Evolutionary conservation across 2,797 vertebrate genomes (phyloP), one percentile per base, ranked within the genome.

Genomic region (Calcarius lapponicus): DNA sequence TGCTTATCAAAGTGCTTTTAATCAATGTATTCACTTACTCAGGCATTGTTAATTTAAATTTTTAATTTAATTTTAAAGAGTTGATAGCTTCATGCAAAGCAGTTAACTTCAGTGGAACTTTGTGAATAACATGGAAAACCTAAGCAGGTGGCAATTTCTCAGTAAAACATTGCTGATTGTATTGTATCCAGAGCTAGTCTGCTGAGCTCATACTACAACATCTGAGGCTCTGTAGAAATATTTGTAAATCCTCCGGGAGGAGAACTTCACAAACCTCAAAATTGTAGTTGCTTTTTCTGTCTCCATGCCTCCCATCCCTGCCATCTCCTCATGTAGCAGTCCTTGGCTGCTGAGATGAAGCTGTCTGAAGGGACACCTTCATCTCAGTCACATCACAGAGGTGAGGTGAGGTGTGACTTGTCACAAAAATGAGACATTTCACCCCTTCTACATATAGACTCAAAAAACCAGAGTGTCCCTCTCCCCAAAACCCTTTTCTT

Each of bases 11-110:
- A 80, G 79, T 80, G 83, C 80, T 92, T 88, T 72, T 84, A 79
- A 90, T 86, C 76, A 66, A 5, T 4, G 1, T 62, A 11, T 67
- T 91, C 73, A 48, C n/a, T 93, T 88, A 58, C 80, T 91, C 56
- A 31, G 54, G 28, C 24, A 4, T 80, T 2, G 1, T 47, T 84
- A 69, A 88, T 92, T 91, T 90, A 54, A 88, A 83, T 82, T 85
- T 67, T 70, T 85, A 48, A 75, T 86, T 69, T 78, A 79, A 82
- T 91, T 96, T 88, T 53, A 51, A 89, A 71, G 75, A 54, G 65
- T 51, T 76, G 53, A 47, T 87, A 73, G 60, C 31, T 21, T 74
- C 40, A 25, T 11, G 57, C 62, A 29, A 86, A 78, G 61, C 81
- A 36, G 24, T 53, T 57, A 75, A 93, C 74, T 92, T 88, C 71